Evolutionary conservation across 2,797 vertebrate species (phyloP).

Genomic region (Hyperoplus lanceolatus): DNA sequence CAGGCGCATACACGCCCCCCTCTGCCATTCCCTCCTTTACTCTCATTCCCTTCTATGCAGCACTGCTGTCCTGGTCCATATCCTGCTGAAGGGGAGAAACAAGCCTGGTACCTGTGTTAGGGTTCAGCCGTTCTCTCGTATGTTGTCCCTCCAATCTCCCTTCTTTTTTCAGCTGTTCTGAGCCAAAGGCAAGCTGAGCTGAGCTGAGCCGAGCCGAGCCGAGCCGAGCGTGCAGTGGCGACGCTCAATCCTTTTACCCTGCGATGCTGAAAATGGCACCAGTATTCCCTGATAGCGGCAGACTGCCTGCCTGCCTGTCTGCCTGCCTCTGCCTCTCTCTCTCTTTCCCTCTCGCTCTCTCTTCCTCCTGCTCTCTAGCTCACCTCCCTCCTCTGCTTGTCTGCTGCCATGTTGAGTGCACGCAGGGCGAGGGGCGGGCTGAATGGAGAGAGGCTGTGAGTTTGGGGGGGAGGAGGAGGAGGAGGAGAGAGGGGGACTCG

Average conservation of each 20-base stretch:
- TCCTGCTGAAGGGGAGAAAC: constrained; percentile 26
- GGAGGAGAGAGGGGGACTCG: constrained; percentile 73
- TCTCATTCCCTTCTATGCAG: constrained; percentile 46
- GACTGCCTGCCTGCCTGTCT: constrained; percentile 57
- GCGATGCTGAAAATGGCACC: constrained; percentile 86
- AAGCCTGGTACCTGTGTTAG: constrained; percentile 74
- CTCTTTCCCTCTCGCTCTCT: constrained; percentile 55
- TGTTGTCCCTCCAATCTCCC: constrained; percentile 64
- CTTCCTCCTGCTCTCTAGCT: constrained; percentile 79
- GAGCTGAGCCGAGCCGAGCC: constrained; percentile 69
- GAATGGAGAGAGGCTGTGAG: constrained; percentile 24
- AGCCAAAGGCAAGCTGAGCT: constrained; percentile 47
- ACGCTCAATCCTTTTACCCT: constrained; percentile 81
- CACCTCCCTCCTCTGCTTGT: constrained; percentile 81
- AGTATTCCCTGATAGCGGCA: constrained; percentile 84
- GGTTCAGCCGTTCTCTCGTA: constrained; percentile 70
- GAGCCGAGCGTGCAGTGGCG: constrained; percentile 66
- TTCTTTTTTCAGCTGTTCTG: constrained; percentile 59
- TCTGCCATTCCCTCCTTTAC: constrained; percentile 25
- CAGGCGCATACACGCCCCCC: constrained; percentile 53
- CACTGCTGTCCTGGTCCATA: constrained; percentile 16
- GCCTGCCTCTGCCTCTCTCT: constrained; percentile 32
- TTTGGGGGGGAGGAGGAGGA: constrained; percentile 36
- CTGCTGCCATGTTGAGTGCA: constrained; percentile 86
- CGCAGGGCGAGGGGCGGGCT: constrained; percentile 78